A percentile compares a stretch with the other conserved stretches of the same genome.
phyloP scores from a whole-genome alignment of 2,113 vertebrate species.

The Aleadryas rufinucha region DNA sequence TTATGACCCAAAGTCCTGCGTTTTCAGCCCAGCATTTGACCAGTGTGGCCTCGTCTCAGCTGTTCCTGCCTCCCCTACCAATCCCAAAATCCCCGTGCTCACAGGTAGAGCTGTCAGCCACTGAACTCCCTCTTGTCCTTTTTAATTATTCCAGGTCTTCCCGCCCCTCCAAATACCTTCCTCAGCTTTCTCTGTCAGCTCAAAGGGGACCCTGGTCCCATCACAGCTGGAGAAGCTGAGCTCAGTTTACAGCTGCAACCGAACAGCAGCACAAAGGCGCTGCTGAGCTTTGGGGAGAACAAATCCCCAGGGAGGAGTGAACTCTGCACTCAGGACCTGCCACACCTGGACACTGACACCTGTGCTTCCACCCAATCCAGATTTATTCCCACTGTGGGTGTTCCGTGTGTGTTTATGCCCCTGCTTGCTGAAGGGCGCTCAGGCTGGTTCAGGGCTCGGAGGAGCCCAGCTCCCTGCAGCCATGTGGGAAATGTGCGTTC shows the following conservation, averaged over 20 bases:
- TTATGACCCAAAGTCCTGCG: neutral
- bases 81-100: neutral
- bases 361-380: neutral
- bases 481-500: fast-evolving
- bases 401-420: neutral
- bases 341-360: neutral
- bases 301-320: neutral
- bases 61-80: neutral
- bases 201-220: neutral
- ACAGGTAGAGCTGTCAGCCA: neutral
- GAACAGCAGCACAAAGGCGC: neutral
- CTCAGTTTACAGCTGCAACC: neutral
- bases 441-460: neutral
- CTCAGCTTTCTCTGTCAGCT: neutral
- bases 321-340: neutral
- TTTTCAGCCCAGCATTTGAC: neutral
- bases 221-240: neutral
- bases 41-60: neutral
- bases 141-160: neutral
- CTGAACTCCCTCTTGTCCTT: neutral
- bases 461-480: neutral
- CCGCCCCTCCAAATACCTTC: neutral
- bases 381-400: neutral
- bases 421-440: neutral
- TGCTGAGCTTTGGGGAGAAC: neutral